Evolutionary conservation across 2,888 invertebrate species (phyloP).

Genomic region (Mythimna vitellina): DNA sequence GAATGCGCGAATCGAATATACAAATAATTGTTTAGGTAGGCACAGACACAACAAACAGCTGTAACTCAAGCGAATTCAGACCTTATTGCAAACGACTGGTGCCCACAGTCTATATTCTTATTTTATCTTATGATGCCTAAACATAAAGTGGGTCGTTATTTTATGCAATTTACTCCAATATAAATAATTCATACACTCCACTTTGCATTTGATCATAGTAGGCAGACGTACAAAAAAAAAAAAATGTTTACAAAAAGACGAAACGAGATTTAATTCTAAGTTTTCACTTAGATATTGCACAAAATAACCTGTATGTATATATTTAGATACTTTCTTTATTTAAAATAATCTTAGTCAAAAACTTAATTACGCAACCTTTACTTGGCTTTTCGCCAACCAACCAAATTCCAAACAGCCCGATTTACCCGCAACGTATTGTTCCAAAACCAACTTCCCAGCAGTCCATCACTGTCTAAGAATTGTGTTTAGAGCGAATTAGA

Average conservation of each 20-base stretch:
- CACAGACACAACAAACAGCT: constrained; percentile 10
- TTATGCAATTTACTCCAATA: constrained; percentile 42
- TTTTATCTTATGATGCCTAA: constrained; percentile 38
- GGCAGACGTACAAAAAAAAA: constrained; percentile 16
- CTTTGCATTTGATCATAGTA: constrained; percentile 48
- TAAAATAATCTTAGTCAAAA: neutral
- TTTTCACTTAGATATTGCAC: neutral
- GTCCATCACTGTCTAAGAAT: constrained; percentile 38
- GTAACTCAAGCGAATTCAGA: constrained; percentile 18
- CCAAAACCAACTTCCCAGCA: constrained; percentile 36
- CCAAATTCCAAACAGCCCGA: constrained; percentile 20
- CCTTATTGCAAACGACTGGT: constrained; percentile 9
- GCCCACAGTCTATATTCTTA: constrained; percentile 18
- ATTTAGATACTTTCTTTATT: neutral
- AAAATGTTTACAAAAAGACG: constrained; percentile 5
- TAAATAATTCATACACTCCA: constrained; percentile 46
- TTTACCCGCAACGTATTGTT: constrained; percentile 47
- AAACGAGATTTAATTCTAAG: neutral
- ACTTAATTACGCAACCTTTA: too few species aligned
- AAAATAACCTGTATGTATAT: neutral
- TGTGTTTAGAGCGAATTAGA: constrained; percentile 40
- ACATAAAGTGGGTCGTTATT: constrained; percentile 39
- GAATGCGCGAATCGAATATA: constrained; percentile 51
- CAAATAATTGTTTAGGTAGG: constrained; percentile 35
- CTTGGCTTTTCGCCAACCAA: neutral